These are phyloP conservation scores for Crotalus tigris DNA, from an alignment of 2,113 vertebrate genomes.

Conservation along the genomic window DNA sequence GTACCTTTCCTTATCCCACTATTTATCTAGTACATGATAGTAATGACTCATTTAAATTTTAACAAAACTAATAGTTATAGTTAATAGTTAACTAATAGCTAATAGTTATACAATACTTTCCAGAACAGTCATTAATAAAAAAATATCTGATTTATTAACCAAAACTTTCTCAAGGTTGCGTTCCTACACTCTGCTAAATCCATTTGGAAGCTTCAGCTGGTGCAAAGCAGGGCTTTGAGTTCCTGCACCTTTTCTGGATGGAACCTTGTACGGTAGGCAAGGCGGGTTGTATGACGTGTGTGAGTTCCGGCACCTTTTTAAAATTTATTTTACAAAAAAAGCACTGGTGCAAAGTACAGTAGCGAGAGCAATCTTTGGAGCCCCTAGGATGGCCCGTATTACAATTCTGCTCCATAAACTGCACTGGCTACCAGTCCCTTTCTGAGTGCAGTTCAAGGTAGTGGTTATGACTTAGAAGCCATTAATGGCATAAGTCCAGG, in stretches of 20 bases:
- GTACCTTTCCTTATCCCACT: too few relatives aligned
- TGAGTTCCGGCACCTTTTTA: too few relatives aligned
- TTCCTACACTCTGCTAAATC: background rate
- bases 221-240: background rate
- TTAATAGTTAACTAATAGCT: too few relatives aligned
- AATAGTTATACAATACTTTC: constrained; percentile 15
- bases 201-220: background rate
- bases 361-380: background rate
- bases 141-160: constrained; percentile 59
- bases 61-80: constrained; percentile 47
- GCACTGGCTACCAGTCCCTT: background rate
- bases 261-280: too few relatives aligned
- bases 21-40: too few relatives aligned
- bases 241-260: too few relatives aligned
- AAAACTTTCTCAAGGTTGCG: constrained; percentile 38
- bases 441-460: background rate
- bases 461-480: background rate
- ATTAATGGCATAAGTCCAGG: background rate
- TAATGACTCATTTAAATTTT: constrained; percentile 57
- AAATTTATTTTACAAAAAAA: too few relatives aligned
- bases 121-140: constrained; percentile 51
- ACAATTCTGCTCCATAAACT: background rate
- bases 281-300: too few relatives aligned
- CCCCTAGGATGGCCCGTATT: background rate
- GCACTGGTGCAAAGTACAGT: background rate